These are phyloP conservation scores for Taeniopygia guttata DNA, from an alignment of 2,797 vertebrate genomes.

Conservation along the genomic window DNA sequence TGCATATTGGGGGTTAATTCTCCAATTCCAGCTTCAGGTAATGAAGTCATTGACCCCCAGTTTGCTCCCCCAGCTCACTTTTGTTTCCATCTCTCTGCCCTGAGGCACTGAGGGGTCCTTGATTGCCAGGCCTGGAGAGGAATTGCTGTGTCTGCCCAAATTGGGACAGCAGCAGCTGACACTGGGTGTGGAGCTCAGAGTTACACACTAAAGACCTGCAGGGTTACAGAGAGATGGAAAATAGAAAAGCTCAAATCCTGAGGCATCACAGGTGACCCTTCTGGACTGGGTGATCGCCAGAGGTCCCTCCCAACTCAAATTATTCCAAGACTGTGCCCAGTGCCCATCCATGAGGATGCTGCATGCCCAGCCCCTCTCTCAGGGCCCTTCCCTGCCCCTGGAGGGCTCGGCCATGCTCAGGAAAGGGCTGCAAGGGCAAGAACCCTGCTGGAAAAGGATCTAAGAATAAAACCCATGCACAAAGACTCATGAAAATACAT, in stretches of 20 bases:
- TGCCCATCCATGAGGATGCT: rapidly evolving
- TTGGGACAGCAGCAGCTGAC: background rate
- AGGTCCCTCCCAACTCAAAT: background rate
- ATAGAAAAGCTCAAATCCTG: rapidly evolving
- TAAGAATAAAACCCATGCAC: background rate
- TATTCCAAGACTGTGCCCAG: background rate
- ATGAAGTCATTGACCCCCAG: background rate
- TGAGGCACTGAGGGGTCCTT: background rate
- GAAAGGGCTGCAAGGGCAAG: background rate
- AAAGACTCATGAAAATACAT: slow-evolving; percentile 24
- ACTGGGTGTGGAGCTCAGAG: background rate
- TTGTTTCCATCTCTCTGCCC: background rate
- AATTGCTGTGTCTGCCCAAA: background rate
- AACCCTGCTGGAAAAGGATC: background rate
- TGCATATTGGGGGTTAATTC: background rate
- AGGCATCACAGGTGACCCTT: background rate
- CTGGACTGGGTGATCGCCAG: background rate
- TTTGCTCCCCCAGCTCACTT: background rate
- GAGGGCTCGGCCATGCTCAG: background rate
- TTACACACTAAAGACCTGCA: rapidly evolving
- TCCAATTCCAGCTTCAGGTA: background rate
- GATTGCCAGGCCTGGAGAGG: background rate
- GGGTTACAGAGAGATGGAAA: rapidly evolving
- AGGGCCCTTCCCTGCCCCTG: rapidly evolving
- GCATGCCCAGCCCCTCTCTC: background rate